Evolutionary conservation across 2,113 vertebrate species (phyloP), one percentile per base, ranked within the genome.

Genomic region (Marmota flaviventris): DNA sequence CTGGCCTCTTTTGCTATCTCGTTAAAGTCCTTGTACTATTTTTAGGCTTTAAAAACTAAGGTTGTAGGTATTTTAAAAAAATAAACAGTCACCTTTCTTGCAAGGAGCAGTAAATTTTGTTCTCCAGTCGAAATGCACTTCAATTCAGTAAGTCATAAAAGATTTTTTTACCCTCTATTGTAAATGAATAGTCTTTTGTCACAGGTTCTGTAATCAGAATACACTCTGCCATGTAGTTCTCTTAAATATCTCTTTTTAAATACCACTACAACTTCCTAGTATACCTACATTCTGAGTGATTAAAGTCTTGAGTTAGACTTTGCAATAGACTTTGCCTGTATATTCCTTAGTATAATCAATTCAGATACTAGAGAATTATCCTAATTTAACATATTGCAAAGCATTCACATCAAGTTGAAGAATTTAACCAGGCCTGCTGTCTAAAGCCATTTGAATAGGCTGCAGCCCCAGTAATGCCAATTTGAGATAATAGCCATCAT

Each of bases 41-140:
- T 94, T 93, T 73, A 89, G 45, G 89, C 76, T 96, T 91, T 86
- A 96, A 73, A 91, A 83, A 78, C 91, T 94, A 93, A 95, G 45
- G 65, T 82, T 91, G 79, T 93, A 97, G 91, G 32, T 97, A 89
- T 89, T 88, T 85, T 63, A 85, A 93, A 96, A 29, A 95, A 95
- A 96, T 17, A 91, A 94, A n/a, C 45, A 70, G 4, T 53, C 63
- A 83, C 78, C 17, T 96, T 85, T 89, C 73, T 34, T 32, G 32
- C 51, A 96, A 95, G 8, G 32, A 94, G 48, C 29, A 88, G 77
- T 63, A 77, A 51, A 45, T 73, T 92, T 97, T 92, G 81, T 84
- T 85, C 87, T 97, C 85, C 42, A 73, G 14, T 83, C 77, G 93
- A 93, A 95, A 93, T 67, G 24, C 18, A 92, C 93, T 96, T 89